Percentiles rank a stretch among this genome's conserved stretches.
phyloP scores from a whole-genome alignment of 2,888 invertebrate genomes.

The Microchrysa polita region DNA sequence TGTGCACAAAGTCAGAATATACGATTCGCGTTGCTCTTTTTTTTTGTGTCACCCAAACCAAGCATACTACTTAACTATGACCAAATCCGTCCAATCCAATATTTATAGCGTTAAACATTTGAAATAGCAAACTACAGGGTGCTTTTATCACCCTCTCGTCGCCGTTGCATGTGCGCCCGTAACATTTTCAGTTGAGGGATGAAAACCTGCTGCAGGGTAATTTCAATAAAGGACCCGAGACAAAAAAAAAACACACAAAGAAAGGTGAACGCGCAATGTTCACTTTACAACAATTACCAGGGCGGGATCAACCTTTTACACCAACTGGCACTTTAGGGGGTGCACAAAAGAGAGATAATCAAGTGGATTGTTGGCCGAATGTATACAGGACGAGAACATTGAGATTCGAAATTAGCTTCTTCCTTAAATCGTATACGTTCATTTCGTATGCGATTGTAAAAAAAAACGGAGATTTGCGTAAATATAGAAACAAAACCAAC shows the following conservation, averaged over 20 bases:
- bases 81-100: constrained; percentile 37
- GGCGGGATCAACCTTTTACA: constrained; percentile 41
- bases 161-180: too few relatives aligned
- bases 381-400: background rate
- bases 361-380: constrained; percentile 41
- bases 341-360: constrained; percentile 40
- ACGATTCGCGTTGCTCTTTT: background rate
- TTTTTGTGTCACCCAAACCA: constrained; percentile 29
- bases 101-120: constrained; percentile 43
- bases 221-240: constrained; percentile 32
- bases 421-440: background rate
- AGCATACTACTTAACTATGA: constrained; percentile 38
- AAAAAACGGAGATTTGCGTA: background rate
- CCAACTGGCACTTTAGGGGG: constrained; percentile 35
- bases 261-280: constrained; percentile 32
- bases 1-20: background rate
- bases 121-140: constrained; percentile 1
- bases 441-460: constrained; percentile 35
- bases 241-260: too few relatives aligned
- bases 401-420: constrained; percentile 18
- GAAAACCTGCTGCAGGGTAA: constrained; percentile 25
- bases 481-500: constrained; percentile 20
- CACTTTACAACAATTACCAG: constrained; percentile 33
- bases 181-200: background rate
- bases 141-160: constrained; percentile 29